phyloP scores from a whole-genome alignment of 92 coral and sea anemone species.

The Porites rus region DNA sequence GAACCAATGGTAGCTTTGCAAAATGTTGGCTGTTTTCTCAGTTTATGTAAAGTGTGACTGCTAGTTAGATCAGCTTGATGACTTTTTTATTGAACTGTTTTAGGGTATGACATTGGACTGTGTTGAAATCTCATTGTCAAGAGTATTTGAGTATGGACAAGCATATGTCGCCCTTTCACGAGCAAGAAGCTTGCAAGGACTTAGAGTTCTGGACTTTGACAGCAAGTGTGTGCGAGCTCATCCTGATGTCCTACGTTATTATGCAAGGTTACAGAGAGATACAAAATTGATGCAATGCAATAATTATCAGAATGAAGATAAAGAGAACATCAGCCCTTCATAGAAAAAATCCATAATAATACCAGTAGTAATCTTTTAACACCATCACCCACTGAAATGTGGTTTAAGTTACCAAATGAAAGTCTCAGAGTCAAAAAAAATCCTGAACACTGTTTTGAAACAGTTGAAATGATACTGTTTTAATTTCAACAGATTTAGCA shows the following conservation, averaged over 20 bases:
- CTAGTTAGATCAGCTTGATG: too few relatives aligned
- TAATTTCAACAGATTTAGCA: too few relatives aligned
- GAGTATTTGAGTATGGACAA: slow-evolving; percentile 98
- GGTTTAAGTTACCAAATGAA: too few relatives aligned
- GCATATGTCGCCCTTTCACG: slow-evolving; percentile 97
- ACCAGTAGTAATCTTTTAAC: too few relatives aligned
- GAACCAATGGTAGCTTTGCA: too few relatives aligned
- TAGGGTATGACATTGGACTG: slow-evolving; percentile 99
- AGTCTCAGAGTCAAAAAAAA: too few relatives aligned
- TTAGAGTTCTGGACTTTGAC: slow-evolving; percentile 92
- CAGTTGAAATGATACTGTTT: too few relatives aligned
- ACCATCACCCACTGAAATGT: too few relatives aligned
- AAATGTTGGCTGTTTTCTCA: too few relatives aligned
- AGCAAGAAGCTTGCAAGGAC: slow-evolving; percentile 92
- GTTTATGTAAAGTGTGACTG: too few relatives aligned
- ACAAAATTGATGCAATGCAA: slow-evolving; percentile 57
- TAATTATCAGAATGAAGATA: slow-evolving; percentile 39
- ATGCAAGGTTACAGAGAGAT: slow-evolving; percentile 77
- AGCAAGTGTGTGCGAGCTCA: slow-evolving; percentile 94
- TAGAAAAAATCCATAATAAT: neutral
- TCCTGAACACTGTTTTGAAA: too few relatives aligned
- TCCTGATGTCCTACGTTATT: slow-evolving; percentile 89
- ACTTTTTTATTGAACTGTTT: neutral
- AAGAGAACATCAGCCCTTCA: slow-evolving; percentile 46
- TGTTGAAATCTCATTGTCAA: slow-evolving; percentile 93